phyloP scores from a whole-genome alignment of 1,140 invertebrate genomes.

The Amphibalanus amphitrite region DNA sequence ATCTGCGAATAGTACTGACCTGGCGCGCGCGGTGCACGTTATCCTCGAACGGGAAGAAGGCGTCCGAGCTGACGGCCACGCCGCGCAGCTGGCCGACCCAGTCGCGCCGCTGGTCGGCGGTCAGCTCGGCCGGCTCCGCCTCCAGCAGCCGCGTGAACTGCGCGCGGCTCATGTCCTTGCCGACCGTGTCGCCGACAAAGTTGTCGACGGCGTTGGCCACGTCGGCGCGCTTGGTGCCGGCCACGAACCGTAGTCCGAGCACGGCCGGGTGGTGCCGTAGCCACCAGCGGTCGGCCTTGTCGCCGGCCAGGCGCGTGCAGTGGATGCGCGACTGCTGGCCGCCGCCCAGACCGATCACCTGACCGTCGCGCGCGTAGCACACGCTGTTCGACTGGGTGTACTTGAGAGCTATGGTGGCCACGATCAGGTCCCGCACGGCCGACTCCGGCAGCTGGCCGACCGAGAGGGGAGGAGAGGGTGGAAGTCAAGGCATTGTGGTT shows the following conservation, averaged over 20 bases:
- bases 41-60: slow-evolving; percentile 96
- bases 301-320: slow-evolving; percentile 87
- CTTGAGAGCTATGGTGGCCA: slow-evolving; percentile 90
- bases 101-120: slow-evolving; percentile 46
- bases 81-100: slow-evolving; percentile 64
- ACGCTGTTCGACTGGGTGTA: slow-evolving; percentile 97
- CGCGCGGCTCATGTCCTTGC: slow-evolving; percentile 46
- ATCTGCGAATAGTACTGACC: too few relatives aligned
- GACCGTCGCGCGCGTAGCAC: slow-evolving; percentile 74
- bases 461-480: too few relatives aligned
- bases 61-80: slow-evolving; percentile 92
- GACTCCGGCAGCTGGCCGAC: slow-evolving; percentile 40
- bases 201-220: slow-evolving; percentile 92
- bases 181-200: slow-evolving; percentile 32
- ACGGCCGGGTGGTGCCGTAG: slow-evolving; percentile 81
- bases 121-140: slow-evolving; percentile 40
- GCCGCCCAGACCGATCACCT: slow-evolving; percentile 92
- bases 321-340: slow-evolving; percentile 96
- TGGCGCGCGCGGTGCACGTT: slow-evolving; percentile 85
- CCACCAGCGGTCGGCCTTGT: slow-evolving; percentile 99
- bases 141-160: slow-evolving; percentile 55
- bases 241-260: slow-evolving; percentile 66
- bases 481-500: too few relatives aligned
- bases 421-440: slow-evolving; percentile 75
- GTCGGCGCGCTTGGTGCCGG: slow-evolving; percentile 75